Evolutionary conservation across 1,140 invertebrate genomes (phyloP), one percentile per base, ranked within the genome.

Genomic region (Aphaenogaster floridana): DNA sequence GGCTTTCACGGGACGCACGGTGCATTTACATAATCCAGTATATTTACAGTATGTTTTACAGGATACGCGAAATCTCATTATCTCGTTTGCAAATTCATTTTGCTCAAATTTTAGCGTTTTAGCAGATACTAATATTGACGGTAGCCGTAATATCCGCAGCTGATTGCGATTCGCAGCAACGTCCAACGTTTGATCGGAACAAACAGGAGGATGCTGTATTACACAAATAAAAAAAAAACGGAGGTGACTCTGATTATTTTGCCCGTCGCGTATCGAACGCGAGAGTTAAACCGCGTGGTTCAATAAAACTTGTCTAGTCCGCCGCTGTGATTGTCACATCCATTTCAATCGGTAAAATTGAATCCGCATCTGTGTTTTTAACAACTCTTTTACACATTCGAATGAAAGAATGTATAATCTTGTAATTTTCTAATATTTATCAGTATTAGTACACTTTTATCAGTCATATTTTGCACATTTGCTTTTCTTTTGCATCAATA

Each of bases 101-200:
- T 34, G 21, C n/a, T 61, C 54, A n/a, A 76, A 76, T 76, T 84
- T 84, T 74, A 61, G 52, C 69, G 39, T 74, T 83, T 84, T 84
- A 76, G 15, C 80, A 74, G 57, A 17, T 61, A 76, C 57, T 76
- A 84, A 84, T 84, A 84, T 84, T 84, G 69, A 76, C 69, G 69
- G 9, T 61, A 84, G 34, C 69, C 13, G 54, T 76, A 84, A 84
- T 84, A 84, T 84, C 80, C 69, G 54, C 28, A 74, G 54, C 57
- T 76, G 52, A 84, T 74, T 76, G 69, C 69, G 42, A 81, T 81
- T 57, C 50, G 66, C 69, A 74, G 80, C 69, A 84, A 8, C 69
- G 80, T 76, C 71, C 54, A 76, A 48, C 45, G 54, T 74, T 84
- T 84, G 42, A 76, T 74, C 80, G 80, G 80, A 84, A 84, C 80